Evolutionary conservation across 2,888 invertebrate species (phyloP), one percentile per base, ranked within the genome.

Genomic region (Leptinotarsa haldemani): DNA sequence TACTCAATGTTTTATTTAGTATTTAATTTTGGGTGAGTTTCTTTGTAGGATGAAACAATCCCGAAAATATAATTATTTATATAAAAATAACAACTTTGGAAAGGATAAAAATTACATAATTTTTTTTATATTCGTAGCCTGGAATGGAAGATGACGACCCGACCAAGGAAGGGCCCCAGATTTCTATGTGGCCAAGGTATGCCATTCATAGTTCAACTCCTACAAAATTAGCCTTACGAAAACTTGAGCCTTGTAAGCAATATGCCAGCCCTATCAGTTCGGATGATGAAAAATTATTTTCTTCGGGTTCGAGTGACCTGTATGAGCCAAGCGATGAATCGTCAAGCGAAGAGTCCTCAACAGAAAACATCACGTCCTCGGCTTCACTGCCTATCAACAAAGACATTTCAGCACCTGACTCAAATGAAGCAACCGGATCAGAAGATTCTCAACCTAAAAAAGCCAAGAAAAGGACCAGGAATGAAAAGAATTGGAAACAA

Each of bases 211-310:
- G 4, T 25, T 25, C 25, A 25, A 25, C 25, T 5, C 25, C 25
- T 25, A 25, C 25, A 5, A 25, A 25, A 25, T 25, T 25, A 25
- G 25, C 25, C 25, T 25, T 25, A 25, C 61, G 18, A 15, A 15
- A 20, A 61, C 4, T 25, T 25, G 25, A 25, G 18, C 53, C 53
- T 5, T 9, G 18, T 52, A 52, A 52, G 53, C 53, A 5, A 52
- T 52, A 52, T 52, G 53, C 53, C 7, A 52, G 53, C 53, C 53
- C 53, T 52, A 52, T 52, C 18, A 18, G n/a, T 52, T 15, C 18
- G 25, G 18, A 61, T n/a, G 20, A 61, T 61, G 61, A 61, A 1
- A 61, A 61, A 61, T 61, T 61, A 61, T 61, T 61, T 61, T 61
- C 20, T 13, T 61, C 20, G 20, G 61, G 20, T 61, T 61, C 18